Evolutionary conservation across 37 sponge, comb jelly and placozoan genomes (phyloP).

Genomic region (Diacarnus erythraeanus): DNA sequence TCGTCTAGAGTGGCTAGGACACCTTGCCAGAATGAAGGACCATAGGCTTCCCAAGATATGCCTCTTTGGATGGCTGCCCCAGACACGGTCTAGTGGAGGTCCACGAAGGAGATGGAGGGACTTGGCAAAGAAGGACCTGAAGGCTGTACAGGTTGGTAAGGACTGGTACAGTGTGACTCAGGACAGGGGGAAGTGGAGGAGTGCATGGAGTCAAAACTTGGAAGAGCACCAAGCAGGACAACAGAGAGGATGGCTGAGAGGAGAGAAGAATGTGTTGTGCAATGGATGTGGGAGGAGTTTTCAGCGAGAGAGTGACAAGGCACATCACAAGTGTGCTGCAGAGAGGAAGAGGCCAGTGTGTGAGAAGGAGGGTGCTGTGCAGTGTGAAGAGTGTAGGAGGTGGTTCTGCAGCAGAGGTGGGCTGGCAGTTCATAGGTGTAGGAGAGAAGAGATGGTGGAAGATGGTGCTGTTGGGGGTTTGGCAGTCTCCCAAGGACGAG

Average conservation of each 20-base stretch:
- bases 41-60: conserved; percentile 20
- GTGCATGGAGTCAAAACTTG: neutral
- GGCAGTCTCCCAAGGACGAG: neutral
- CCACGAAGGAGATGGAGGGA: conserved; percentile 19
- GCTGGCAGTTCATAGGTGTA: no score
- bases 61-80: conserved; percentile 22
- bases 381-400: neutral
- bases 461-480: neutral
- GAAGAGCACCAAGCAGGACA: neutral
- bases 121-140: conserved; percentile 16
- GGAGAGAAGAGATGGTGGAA: neutral
- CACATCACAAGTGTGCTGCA: no score
- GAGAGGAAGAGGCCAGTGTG: neutral
- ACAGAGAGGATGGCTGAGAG: no score
- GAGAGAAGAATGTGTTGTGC: no score
- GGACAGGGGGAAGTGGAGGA: neutral
- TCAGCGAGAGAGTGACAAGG: neutral
- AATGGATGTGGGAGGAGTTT: neutral
- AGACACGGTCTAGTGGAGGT: conserved; percentile 19
- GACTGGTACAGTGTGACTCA: neutral
- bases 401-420: no score
- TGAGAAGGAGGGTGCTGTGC: neutral
- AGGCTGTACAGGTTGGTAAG: conserved; percentile 4
- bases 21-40: conserved; percentile 27
- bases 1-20: conserved; percentile 35